Evolutionary conservation across 2,797 vertebrate species (phyloP).

Genomic region (Tragelaphus eurycerus): DNA sequence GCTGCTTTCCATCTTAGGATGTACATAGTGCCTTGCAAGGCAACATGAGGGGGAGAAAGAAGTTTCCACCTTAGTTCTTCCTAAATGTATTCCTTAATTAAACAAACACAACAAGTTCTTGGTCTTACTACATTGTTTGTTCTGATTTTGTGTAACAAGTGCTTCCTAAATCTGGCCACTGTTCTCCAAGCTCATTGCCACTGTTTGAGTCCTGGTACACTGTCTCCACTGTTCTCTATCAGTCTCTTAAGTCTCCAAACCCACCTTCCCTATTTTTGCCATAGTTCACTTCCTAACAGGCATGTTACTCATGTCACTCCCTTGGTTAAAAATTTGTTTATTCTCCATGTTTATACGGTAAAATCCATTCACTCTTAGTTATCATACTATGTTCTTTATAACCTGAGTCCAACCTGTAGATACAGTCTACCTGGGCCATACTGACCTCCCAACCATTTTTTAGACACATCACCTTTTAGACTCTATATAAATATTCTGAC

Average conservation of each 20-base stretch:
- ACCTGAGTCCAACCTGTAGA: background rate
- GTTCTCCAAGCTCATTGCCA: background rate
- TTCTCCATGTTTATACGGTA: background rate
- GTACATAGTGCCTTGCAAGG: background rate
- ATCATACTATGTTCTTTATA: background rate
- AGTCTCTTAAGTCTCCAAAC: background rate
- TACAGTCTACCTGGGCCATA: background rate
- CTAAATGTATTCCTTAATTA: background rate
- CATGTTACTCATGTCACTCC: background rate
- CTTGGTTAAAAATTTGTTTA: background rate
- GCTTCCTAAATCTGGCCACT: slow-evolving; percentile 3
- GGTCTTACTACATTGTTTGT: background rate
- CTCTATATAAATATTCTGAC: background rate
- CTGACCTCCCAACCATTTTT: background rate
- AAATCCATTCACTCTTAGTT: background rate
- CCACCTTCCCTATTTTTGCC: background rate
- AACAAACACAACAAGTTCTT: background rate
- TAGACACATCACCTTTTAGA: background rate
- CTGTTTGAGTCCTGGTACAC: background rate
- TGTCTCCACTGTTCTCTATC: background rate
- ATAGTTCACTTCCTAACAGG: background rate
- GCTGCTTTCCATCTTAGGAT: background rate
- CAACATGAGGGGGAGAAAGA: background rate
- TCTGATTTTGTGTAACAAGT: slow-evolving; percentile 16
- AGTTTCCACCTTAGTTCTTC: background rate